A percentile compares a stretch with the other conserved stretches of the same genome.
These are phyloP conservation scores for Hemaris fuciformis DNA, from an alignment of 2,888 invertebrate species.

Conservation along the genomic window DNA sequence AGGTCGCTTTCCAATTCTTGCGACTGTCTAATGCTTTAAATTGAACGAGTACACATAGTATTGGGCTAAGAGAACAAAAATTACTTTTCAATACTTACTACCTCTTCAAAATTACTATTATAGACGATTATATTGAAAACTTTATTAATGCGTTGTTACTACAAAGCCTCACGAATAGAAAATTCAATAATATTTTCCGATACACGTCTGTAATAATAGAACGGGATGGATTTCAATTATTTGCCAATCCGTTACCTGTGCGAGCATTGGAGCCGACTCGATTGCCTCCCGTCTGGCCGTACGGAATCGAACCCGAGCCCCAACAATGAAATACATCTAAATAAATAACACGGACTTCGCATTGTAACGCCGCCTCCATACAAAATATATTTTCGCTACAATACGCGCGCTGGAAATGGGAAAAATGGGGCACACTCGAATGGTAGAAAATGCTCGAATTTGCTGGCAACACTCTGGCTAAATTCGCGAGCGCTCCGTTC, in stretches of 20 bases:
- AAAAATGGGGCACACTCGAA: conserved; percentile 63
- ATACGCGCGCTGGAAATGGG: conserved; percentile 53
- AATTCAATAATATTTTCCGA: conserved; percentile 41
- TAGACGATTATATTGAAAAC: neutral
- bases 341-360: conserved; percentile 72
- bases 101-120: neutral
- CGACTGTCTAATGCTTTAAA: no score
- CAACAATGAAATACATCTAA: conserved; percentile 71
- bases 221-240: conserved; percentile 66
- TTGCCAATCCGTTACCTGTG: conserved; percentile 62
- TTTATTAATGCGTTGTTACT: conserved; percentile 12
- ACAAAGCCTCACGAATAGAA: neutral
- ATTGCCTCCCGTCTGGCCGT: conserved; percentile 64
- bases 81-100: no score
- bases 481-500: conserved; percentile 50
- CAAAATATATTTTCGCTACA: conserved; percentile 72
- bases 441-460: conserved; percentile 56
- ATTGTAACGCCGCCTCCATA: conserved; percentile 67
- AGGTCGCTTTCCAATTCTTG: no score
- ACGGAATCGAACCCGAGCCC: conserved; percentile 57
- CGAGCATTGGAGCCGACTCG: conserved; percentile 46
- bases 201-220: conserved; percentile 44
- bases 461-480: conserved; percentile 54
- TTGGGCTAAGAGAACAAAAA: no score
- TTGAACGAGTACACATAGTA: no score